phyloP scores from a whole-genome alignment of 2,888 invertebrate genomes.

The Hetaerina titia region DNA sequence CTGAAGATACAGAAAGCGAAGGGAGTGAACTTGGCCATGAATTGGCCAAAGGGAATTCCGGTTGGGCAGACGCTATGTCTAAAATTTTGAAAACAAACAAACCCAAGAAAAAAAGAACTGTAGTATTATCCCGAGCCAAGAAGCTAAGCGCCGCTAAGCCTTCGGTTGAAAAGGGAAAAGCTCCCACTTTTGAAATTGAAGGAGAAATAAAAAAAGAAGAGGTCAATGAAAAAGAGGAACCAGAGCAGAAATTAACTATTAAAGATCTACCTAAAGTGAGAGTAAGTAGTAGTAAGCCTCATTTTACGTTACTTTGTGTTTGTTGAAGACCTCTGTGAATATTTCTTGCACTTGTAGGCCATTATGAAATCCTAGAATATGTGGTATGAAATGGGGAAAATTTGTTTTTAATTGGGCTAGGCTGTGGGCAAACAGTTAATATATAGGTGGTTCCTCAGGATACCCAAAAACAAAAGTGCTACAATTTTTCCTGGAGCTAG shows the following conservation, averaged over 20 bases:
- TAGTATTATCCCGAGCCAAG: slow-evolving; percentile 89
- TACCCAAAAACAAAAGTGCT: no score
- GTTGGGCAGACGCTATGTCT: slow-evolving; percentile 90
- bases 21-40: slow-evolving; percentile 77
- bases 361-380: no score
- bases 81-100: slow-evolving; percentile 88
- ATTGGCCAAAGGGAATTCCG: slow-evolving; percentile 80
- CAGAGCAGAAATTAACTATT: slow-evolving; percentile 46
- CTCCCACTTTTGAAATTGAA: slow-evolving; percentile 84
- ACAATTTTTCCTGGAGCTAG: no score
- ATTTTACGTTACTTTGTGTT: no score
- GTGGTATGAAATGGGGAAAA: no score
- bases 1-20: slow-evolving; percentile 73
- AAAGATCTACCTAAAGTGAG: slow-evolving; percentile 69
- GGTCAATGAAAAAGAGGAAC: slow-evolving; percentile 69
- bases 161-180: slow-evolving; percentile 75
- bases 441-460: no score
- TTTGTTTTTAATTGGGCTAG: no score
- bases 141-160: slow-evolving; percentile 81
- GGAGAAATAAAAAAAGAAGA: slow-evolving; percentile 79
- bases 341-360: no score
- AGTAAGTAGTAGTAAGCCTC: slow-evolving; percentile 67
- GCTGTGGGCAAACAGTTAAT: no score
- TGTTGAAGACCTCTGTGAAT: no score
- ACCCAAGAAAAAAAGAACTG: slow-evolving; percentile 86